Evolutionary conservation across 1,140 invertebrate genomes (phyloP).

Genomic region (Ruditapes philippinarum): DNA sequence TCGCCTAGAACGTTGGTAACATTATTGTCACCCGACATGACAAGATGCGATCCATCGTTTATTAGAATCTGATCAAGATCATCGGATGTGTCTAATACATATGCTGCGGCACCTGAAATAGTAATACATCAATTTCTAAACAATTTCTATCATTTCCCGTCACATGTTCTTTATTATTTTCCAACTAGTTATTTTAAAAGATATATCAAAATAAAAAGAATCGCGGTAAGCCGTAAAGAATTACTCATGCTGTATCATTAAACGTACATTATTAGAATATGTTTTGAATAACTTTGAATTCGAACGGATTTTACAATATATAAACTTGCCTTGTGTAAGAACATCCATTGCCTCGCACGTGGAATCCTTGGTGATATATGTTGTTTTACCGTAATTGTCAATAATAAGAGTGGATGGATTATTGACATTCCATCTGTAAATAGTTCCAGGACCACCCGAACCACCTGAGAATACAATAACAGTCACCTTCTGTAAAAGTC

Average conservation of each 20-base stretch:
- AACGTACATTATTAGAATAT: too few relatives aligned
- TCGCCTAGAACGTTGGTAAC: constrained; percentile 68
- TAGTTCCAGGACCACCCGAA: constrained; percentile 47
- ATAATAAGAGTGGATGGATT: constrained; percentile 26
- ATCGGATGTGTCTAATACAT: constrained; percentile 62
- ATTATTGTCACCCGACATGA: constrained; percentile 51
- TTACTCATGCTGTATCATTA: too few relatives aligned
- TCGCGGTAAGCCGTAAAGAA: too few relatives aligned
- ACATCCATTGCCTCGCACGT: constrained; percentile 29
- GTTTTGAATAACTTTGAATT: too few relatives aligned
- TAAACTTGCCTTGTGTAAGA: constrained; percentile 4
- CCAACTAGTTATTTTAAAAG: too few relatives aligned
- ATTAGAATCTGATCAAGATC: constrained; percentile 70
- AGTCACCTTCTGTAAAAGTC: constrained; percentile 13
- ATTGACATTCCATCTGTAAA: constrained; percentile 20
- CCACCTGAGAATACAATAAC: too few relatives aligned
- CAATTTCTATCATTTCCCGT: too few relatives aligned
- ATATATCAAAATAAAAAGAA: too few relatives aligned
- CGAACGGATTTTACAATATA: too few relatives aligned
- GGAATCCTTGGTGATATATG: constrained; percentile 40
- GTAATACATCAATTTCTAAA: too few relatives aligned
- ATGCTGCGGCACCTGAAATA: constrained; percentile 73
- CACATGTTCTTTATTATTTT: too few relatives aligned
- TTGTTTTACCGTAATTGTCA: constrained; percentile 52
- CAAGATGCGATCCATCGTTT: constrained; percentile 71